Evolutionary conservation across 1,140 invertebrate species (phyloP), one percentile per base, ranked within the genome.

Genomic region (Ceratoteleas bidentatus): DNA sequence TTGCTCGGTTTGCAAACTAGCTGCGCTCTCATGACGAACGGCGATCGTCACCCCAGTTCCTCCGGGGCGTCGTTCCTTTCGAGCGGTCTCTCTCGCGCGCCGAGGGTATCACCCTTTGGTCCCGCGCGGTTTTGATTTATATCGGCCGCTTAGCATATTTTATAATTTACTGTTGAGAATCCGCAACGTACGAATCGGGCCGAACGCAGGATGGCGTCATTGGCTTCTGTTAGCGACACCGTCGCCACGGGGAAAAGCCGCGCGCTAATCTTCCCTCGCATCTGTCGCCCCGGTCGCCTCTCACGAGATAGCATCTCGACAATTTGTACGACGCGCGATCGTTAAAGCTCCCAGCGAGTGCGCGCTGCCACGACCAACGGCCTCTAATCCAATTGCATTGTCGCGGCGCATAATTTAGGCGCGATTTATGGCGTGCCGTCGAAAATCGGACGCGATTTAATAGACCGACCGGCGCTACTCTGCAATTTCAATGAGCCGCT

Each of bases 81-180:
- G 57, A 49, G 36, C 0, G 50, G 11, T 58, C 68, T 80, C 78
- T 81, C 76, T 64, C 82, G 81, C 74, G 84, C 82, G 88, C 87
- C 43, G 40, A 69, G 77, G 64, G 76, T 43, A 65, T 72, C 49
- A 64, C 80, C 84, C 64, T 79, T 73, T 58, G 85, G 79, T n/a
- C n/a, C 75, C 86, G 84, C 47, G 14, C 81, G 87, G 83, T 90
- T 90, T 91, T 91, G 90, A 91, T 91, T 91, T 91, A 91, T 91
- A 91, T 91, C 90, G 84, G 75, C 79, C 87, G 88, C 88, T 91
- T 91, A 91, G 90, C 90, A 91, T 91, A 91, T 90, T 85, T 85
- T 84, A 83, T 87, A 85, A 87, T 87, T 87, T 87, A 87, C 86
- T 87, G 86, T 87, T 91, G 89, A 90, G 89, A 91, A 91, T 88